A percentile compares a stretch with the other conserved stretches of the same genome.
These are phyloP conservation scores for Tillus elongatus DNA, from an alignment of 2,888 invertebrate species.

Conservation along the genomic window DNA sequence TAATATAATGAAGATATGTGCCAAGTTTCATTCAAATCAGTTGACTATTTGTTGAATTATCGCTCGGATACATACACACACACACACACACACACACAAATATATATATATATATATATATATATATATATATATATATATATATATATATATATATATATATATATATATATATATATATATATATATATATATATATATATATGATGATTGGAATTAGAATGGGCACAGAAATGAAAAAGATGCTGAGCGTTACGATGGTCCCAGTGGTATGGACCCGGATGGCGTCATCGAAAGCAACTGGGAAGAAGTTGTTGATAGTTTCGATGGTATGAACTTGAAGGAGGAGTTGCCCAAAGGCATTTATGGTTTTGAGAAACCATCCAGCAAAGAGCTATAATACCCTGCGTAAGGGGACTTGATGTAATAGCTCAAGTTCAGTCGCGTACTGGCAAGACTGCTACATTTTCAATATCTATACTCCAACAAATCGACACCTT, in stretches of 20 bases:
- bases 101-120: too few relatives aligned
- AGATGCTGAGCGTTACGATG: slow-evolving; percentile 54
- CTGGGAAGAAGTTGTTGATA: slow-evolving; percentile 89
- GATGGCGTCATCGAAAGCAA: slow-evolving; percentile 89
- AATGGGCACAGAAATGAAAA: slow-evolving; percentile 64
- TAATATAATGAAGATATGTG: too few relatives aligned
- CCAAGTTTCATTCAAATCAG: too few relatives aligned
- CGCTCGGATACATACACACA: too few relatives aligned
- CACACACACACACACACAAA: too few relatives aligned
- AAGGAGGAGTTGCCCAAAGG: slow-evolving; percentile 93
- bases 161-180: too few relatives aligned
- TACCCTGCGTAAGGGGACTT: slow-evolving; percentile 90
- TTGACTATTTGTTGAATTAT: too few relatives aligned
- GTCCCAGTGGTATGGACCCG: slow-evolving; percentile 81
- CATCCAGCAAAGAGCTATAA: slow-evolving; percentile 97
- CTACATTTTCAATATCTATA: slow-evolving; percentile 98
- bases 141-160: too few relatives aligned
- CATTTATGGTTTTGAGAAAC: slow-evolving; percentile 99
- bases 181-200: too few relatives aligned
- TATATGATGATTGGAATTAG: slow-evolving; percentile 70
- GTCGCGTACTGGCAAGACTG: slow-evolving; percentile 99
- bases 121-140: too few relatives aligned
- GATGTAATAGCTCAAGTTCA: slow-evolving; percentile 99
- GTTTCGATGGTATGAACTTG: slow-evolving; percentile 97
- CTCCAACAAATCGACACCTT: slow-evolving; percentile 92